Conservation (phyloP, 2,113 vertebrate genomes). For the Alces alces region DNA sequence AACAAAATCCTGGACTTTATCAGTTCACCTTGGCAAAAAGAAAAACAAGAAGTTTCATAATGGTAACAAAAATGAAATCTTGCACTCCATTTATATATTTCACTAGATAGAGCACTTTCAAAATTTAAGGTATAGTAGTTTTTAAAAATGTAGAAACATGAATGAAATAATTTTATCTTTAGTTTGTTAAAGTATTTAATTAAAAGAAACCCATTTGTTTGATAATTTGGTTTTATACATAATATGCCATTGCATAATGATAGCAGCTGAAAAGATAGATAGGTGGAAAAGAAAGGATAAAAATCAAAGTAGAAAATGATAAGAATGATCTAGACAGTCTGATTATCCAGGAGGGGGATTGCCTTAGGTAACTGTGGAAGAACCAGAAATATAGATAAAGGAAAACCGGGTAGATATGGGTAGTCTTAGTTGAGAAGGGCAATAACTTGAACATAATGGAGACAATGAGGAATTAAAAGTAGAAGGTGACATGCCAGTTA, state of each 20-base stretch:
- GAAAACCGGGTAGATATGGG: background rate
- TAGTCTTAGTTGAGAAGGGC: background rate
- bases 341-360: background rate
- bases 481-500: background rate
- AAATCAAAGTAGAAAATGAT: background rate
- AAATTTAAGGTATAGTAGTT: background rate
- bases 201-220: background rate
- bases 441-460: background rate
- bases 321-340: background rate
- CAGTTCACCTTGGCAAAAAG: slow-evolving; percentile 23
- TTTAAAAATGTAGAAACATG: background rate
- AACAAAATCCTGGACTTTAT: slow-evolving; percentile 36
- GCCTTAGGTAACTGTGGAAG: background rate
- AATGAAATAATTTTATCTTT: slow-evolving; percentile 4
- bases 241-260: background rate
- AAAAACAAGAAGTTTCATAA: slow-evolving; percentile 33
- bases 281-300: background rate
- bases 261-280: background rate
- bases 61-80: slow-evolving; percentile 40
- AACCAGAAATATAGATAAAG: background rate
- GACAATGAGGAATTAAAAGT: background rate
- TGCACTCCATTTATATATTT: background rate
- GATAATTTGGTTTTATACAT: background rate
- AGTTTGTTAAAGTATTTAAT: background rate
- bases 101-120: background rate